Base-by-base conservation (phyloP, 2,797 vertebrate species). In the Gambusia yucatana region DNA sequence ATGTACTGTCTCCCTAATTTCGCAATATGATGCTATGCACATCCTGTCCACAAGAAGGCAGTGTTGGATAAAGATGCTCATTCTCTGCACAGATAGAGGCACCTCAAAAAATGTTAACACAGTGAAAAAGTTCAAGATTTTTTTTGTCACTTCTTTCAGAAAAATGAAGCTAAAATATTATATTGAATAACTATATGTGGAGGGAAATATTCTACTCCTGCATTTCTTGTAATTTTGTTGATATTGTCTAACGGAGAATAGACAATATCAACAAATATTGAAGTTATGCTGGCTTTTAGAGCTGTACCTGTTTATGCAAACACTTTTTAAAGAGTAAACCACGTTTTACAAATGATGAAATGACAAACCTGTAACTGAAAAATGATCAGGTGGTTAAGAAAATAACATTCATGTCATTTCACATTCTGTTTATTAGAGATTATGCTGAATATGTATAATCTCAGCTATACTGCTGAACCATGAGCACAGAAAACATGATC, bases 41-140 rank as follows among this genome's bases (percentile, higher is more conserved):
- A 0, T 17, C 73, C 72, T 77, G 28, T 83, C 85, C 94, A 92
- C 88, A 77, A 28, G 92, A 65, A 77, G 91, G 89, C 91, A 86
- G 88, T 82, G 83, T 57, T 0, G 73, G 36, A 89, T 88, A 82
- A n/a, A 57, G 4, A 61, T n/a, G 48, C n/a, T 41, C 36, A 6
- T 22, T 39, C 20, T 67, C 39, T 41, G 39, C n/a, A 69, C 8
- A 39, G 7, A 14, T 6, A 41, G 33, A 41, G 67, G 6, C 0
- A 2, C 4, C 6, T 28, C 22, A 69, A n/a, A 22, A 41, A 43
- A 11, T 4, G 0, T 6, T 22, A 11, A 69, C 43, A 28, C 13
- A 2, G 39, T 70, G 1, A 43, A 69, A 44, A n/a, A 3, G 3
- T 43, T 43, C 1, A 43, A 20, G 2, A 14, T 30, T 44, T 69